Evolutionary conservation across 1,140 invertebrate genomes (phyloP).

Genomic region (Sarcophaga peregrina): DNA sequence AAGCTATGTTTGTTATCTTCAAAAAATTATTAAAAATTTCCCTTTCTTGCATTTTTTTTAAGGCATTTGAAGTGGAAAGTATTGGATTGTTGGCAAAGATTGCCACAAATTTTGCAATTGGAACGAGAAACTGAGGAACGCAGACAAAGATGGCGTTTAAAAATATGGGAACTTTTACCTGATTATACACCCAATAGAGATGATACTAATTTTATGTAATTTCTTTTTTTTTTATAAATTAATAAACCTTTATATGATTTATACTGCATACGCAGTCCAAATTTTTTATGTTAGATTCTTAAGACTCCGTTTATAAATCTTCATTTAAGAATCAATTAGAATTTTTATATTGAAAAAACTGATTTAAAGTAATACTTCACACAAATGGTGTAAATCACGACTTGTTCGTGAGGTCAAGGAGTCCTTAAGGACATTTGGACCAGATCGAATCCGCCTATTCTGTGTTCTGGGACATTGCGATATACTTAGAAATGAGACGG

Average conservation of each 20-base stretch:
- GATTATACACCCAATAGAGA: constrained; percentile 69
- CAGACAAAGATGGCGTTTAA: constrained; percentile 74
- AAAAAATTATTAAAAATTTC: constrained; percentile 13
- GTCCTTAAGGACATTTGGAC: too few species aligned
- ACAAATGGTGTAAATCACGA: too few species aligned
- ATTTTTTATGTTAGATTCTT: too few species aligned
- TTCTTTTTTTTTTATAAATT: neutral
- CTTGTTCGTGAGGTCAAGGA: too few species aligned
- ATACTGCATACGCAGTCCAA: too few species aligned
- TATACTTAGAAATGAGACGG: too few species aligned
- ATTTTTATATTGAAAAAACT: too few species aligned
- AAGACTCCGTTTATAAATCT: too few species aligned
- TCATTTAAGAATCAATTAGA: too few species aligned
- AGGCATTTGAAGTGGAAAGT: constrained; percentile 72
- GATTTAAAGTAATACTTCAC: too few species aligned
- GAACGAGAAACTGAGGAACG: constrained; percentile 74
- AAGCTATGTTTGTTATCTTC: constrained; percentile 17
- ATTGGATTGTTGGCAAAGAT: constrained; percentile 72
- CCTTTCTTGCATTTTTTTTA: constrained; percentile 46
- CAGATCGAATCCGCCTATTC: too few species aligned
- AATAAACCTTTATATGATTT: neutral
- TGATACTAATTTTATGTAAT: constrained; percentile 33
- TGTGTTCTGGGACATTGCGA: too few species aligned
- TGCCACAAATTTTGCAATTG: constrained; percentile 71
- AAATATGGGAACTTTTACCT: constrained; percentile 74